Evolutionary conservation across 2,113 vertebrate species (phyloP).

Genomic region (Tringa solitaria): DNA sequence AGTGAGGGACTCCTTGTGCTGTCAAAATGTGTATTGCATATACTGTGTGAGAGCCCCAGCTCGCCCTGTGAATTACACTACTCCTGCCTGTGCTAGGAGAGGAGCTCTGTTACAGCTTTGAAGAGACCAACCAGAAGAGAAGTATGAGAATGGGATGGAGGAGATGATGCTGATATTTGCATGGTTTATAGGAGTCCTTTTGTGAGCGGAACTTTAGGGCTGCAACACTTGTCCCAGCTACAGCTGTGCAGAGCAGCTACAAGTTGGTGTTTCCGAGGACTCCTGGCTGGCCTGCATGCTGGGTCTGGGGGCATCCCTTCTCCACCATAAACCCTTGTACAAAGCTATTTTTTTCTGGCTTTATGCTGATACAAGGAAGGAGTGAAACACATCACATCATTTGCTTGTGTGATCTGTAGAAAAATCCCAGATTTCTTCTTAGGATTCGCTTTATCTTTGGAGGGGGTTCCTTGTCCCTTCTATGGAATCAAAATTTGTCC

Average conservation of each 20-base stretch:
- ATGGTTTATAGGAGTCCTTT: not conserved
- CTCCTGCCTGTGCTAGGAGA: not conserved
- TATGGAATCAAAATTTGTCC: not conserved
- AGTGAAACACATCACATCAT: not conserved
- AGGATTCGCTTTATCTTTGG: not conserved
- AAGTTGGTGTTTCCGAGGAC: not conserved
- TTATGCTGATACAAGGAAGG: not conserved
- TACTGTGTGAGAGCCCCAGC: accelerated
- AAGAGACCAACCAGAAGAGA: not conserved
- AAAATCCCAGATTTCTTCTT: not conserved
- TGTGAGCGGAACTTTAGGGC: not conserved
- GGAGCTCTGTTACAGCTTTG: not conserved
- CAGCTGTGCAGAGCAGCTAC: not conserved
- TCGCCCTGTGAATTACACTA: not conserved
- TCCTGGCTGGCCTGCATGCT: not conserved
- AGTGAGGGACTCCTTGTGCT: not conserved
- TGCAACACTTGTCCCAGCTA: not conserved
- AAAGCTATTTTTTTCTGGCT: not conserved
- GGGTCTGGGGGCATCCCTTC: not conserved
- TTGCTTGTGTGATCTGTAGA: not conserved
- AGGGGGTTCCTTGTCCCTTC: not conserved
- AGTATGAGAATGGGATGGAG: not conserved
- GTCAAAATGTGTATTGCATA: not conserved
- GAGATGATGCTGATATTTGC: not conserved
- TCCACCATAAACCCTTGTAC: not conserved